Evolutionary conservation across 1,140 invertebrate species (phyloP), one percentile per base, ranked within the genome.

Genomic region (Hycleus cichorii): DNA sequence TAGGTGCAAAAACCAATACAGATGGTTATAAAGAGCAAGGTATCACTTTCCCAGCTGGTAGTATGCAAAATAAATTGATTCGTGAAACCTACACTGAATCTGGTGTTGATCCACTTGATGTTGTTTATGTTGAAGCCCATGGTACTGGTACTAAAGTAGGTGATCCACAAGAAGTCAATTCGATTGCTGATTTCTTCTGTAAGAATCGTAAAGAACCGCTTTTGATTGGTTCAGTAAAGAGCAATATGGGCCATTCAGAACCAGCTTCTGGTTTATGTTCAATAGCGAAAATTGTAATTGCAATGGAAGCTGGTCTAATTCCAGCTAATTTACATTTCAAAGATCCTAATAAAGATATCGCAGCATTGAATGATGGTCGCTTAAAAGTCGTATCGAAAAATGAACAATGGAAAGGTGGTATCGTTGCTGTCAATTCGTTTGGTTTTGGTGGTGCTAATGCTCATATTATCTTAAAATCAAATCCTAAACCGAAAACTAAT

Each of bases 391-490:
- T 98, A 3, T 81, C 86, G 61, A 82, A 87, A 69, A 83, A 87
- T 56, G 85, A 81, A 45, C 81, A 83, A 10, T 95, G 90, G 86
- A 85, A 89, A 39, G 92, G 93, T 11, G 91, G 91, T 9, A 76
- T 92, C 24, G 84, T 91, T 39, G 95, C 84, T 4, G 69, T 98
- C 1, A 98, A 97, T 75, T 97, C 93, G 2, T 98, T 98, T 75
- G 96, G 96, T 12, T 98, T 98, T 77, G 96, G 96, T 54, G 96
- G 96, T 47, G 91, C 94, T 24, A 98, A 98, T 77, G 93, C 91
- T 10, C 95, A 98, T 74, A 75, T 93, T 0, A 77, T 98, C 50
- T 76, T 98, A 0, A 84, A 87, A 66, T 88, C 88, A 1, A 89
- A 90, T 69, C 81, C 83, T 0, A 89, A 88, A 68, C 80, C 81